Percentiles rank a stretch among this genome's conserved stretches.
phyloP scores from a whole-genome alignment of 2,888 invertebrate genomes.

The Bellardia bayeri region DNA sequence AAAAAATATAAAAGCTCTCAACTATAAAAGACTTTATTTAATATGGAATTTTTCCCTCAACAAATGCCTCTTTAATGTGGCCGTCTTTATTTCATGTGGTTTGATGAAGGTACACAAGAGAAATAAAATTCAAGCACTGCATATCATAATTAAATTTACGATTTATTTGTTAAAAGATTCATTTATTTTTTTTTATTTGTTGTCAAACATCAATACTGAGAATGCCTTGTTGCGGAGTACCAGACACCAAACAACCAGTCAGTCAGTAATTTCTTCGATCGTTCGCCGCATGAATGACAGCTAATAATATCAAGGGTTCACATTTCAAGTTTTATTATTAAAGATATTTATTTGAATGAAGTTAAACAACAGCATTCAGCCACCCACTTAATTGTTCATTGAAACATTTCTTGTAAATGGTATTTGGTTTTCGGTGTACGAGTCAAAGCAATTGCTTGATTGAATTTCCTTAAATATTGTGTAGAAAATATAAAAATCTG shows the following conservation, averaged over 20 bases:
- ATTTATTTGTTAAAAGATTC: constrained; percentile 8
- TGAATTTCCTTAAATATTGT: not conserved
- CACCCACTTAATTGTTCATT: not conserved
- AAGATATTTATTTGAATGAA: not conserved
- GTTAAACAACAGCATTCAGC: not conserved
- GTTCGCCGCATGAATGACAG: constrained; percentile 8
- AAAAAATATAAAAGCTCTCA: too few relatives aligned
- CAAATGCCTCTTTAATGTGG: not conserved
- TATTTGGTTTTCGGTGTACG: not conserved
- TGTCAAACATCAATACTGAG: not conserved
- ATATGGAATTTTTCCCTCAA: not conserved
- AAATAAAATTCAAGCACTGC: not conserved
- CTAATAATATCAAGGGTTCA: constrained; percentile 39
- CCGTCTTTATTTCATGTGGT: not conserved
- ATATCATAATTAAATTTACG: not conserved
- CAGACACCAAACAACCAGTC: not conserved
- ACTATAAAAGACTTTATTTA: too few relatives aligned
- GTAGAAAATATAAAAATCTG: not conserved
- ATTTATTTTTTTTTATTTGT: not conserved
- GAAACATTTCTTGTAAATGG: constrained; percentile 18
- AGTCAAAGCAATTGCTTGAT: constrained; percentile 16
- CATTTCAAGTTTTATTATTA: not conserved
- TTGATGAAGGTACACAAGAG: not conserved
- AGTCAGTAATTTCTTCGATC: not conserved
- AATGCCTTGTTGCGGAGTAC: not conserved